Percentiles rank a stretch among this genome's conserved stretches.
Evolutionary conservation across 2,888 invertebrate genomes (phyloP).

Genomic region (Helobdella robusta): DNA sequence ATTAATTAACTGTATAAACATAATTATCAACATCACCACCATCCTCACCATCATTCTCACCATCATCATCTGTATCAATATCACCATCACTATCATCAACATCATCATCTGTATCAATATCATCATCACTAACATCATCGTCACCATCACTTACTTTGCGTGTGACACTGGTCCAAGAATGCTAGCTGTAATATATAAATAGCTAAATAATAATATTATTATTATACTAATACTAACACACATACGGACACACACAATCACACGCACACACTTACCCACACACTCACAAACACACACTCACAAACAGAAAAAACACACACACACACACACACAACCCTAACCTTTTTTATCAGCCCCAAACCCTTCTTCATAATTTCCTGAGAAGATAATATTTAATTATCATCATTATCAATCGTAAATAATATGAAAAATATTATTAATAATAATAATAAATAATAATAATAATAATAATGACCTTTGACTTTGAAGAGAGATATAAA

Average conservation of each 20-base stretch:
- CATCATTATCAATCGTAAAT: background rate
- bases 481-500: slow-evolving; percentile 39
- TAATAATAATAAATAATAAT: slow-evolving; percentile 6
- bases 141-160: too few relatives aligned
- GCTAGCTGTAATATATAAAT: too few relatives aligned
- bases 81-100: background rate
- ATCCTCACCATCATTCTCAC: too few relatives aligned
- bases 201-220: too few relatives aligned
- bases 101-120: too few relatives aligned
- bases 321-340: background rate
- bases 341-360: slow-evolving; percentile 28
- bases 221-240: too few relatives aligned
- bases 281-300: background rate
- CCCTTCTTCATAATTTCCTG: slow-evolving; percentile 30
- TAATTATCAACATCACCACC: too few relatives aligned
- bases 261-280: too few relatives aligned
- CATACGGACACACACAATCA: too few relatives aligned
- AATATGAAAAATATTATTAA: slow-evolving; percentile 1
- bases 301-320: background rate
- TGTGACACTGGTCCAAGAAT: too few relatives aligned
- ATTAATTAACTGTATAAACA: background rate
- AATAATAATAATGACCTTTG: slow-evolving; percentile 35
- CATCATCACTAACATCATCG: too few relatives aligned
- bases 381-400: background rate
- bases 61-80: too few relatives aligned